Evolutionary conservation across 2,113 vertebrate species (phyloP).

Genomic region (Sisor rabdophorus): DNA sequence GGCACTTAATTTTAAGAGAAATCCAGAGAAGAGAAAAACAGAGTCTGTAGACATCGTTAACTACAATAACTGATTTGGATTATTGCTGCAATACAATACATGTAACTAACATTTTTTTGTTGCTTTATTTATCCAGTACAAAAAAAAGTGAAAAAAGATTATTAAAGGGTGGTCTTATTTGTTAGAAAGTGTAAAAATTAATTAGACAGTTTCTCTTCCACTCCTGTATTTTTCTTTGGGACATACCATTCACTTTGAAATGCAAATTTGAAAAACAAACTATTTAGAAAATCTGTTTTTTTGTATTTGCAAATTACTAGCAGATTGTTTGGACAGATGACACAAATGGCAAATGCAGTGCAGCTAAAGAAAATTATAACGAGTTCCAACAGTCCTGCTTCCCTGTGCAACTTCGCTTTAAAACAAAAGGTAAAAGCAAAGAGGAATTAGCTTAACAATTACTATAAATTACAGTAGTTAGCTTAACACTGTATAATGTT

Average conservation of each 20-base stretch:
- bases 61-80: neutral
- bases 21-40: neutral
- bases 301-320: conserved; percentile 46
- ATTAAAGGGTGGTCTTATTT: neutral
- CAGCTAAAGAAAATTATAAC: conserved; percentile 55
- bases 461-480: conserved; percentile 53
- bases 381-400: conserved; percentile 41
- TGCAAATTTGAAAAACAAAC: conserved; percentile 47
- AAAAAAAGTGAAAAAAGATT: neutral
- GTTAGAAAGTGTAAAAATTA: neutral
- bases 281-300: conserved; percentile 60
- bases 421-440: conserved; percentile 43
- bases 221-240: conserved; percentile 37
- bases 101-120: neutral
- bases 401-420: conserved; percentile 46
- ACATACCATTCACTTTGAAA: conserved; percentile 56
- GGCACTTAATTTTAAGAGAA: conserved; percentile 1
- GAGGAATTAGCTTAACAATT: conserved; percentile 54
- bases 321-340: conserved; percentile 60
- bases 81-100: neutral
- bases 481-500: conserved; percentile 34
- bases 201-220: conserved; percentile 54
- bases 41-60: neutral
- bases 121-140: neutral
- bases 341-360: conserved; percentile 38